Conservation (phyloP, 2,888 invertebrate species). For the Thalpophila matura region DNA sequence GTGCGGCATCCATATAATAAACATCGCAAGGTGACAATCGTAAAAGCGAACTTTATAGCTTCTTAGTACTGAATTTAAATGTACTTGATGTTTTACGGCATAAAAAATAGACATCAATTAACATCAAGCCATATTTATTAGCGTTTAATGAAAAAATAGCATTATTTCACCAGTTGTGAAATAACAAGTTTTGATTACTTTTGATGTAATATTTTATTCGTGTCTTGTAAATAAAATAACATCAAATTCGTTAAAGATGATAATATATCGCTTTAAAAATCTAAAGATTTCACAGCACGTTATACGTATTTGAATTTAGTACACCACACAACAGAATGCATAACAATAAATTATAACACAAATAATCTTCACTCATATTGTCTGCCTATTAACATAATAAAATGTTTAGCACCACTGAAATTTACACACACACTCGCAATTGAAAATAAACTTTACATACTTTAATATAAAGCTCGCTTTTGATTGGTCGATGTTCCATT, state of each 20-base stretch:
- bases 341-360: constrained; percentile 64
- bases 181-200: not conserved
- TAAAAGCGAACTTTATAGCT: constrained; percentile 34
- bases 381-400: constrained; percentile 74
- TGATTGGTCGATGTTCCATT: constrained; percentile 51
- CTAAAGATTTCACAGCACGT: constrained; percentile 54
- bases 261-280: constrained; percentile 38
- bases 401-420: constrained; percentile 79
- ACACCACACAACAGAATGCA: constrained; percentile 48
- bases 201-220: constrained; percentile 10
- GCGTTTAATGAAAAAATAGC: constrained; percentile 11
- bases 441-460: constrained; percentile 54
- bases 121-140: not conserved
- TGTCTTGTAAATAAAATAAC: constrained; percentile 22
- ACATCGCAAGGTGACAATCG: constrained; percentile 41
- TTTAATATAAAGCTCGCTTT: constrained; percentile 53
- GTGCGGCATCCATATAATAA: constrained; percentile 16
- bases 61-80: constrained; percentile 35
- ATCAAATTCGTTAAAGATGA: constrained; percentile 35
- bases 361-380: constrained; percentile 65
- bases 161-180: not conserved
- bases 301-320: constrained; percentile 55
- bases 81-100: constrained; percentile 25
- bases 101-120: constrained; percentile 2
- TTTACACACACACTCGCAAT: constrained; percentile 34